A percentile compares a stretch with the other conserved stretches of the same genome.
These are phyloP conservation scores for Orientallactaga sibirica DNA, from an alignment of 2,797 vertebrate genomes.

Conservation along the genomic window DNA sequence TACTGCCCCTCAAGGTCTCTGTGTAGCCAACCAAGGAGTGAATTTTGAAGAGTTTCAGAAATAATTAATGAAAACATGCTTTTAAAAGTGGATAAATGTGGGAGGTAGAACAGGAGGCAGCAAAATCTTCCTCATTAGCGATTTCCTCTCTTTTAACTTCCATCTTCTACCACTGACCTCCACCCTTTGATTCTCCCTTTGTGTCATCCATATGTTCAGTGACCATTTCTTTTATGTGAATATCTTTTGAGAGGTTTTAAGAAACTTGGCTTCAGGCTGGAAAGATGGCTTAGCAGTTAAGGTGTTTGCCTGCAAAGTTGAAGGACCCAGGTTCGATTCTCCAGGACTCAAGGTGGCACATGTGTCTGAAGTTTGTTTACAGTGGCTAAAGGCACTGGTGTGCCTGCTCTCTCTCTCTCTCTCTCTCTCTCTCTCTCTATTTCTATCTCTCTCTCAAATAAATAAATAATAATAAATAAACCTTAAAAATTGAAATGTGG, in stretches of 20 bases:
- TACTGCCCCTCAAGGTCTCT: not conserved
- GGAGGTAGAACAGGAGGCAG: not conserved
- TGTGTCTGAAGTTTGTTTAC: too few relatives aligned
- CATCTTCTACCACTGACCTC: not conserved
- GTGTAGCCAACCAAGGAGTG: not conserved
- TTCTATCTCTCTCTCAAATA: too few relatives aligned
- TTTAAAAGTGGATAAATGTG: not conserved
- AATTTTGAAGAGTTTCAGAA: conserved; percentile 12
- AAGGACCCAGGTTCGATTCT: too few relatives aligned
- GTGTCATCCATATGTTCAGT: not conserved
- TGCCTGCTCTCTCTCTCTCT: too few relatives aligned
- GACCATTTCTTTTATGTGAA: not conserved
- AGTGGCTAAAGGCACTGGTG: too few relatives aligned
- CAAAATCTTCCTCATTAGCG: not conserved
- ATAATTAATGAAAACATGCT: not conserved
- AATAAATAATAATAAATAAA: too few relatives aligned
- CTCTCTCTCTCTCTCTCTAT: too few relatives aligned
- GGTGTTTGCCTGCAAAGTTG: too few relatives aligned
- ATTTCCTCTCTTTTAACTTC: conserved; percentile 3
- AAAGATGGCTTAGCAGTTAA: too few relatives aligned
- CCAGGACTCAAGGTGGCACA: too few relatives aligned
- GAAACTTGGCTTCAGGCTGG: not conserved
- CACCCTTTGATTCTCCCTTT: not conserved
- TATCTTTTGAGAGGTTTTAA: conserved; percentile 29
- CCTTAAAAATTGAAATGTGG: not conserved